Evolutionary conservation across 2,888 invertebrate genomes (phyloP), one percentile per base, ranked within the genome.

Genomic region (Leptinotarsa peninsularis): DNA sequence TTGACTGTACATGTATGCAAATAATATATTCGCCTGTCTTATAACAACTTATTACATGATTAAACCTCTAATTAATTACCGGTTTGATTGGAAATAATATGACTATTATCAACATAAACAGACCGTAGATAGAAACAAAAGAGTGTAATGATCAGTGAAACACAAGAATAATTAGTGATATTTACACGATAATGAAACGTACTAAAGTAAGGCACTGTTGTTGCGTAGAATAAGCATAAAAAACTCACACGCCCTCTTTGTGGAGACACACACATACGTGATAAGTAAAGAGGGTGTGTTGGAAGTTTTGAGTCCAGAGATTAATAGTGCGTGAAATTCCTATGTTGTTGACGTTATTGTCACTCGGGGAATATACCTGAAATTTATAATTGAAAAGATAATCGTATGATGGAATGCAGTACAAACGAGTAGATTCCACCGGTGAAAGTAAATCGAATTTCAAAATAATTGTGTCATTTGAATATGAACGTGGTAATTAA

Each of bases 91-190:
- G 49, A 58, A 58, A 58, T 49, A 70, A 58, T 49, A 70, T 15
- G 58, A 58, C 70, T 23, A 70, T 60, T 70, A 70, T 58, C 70
- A 17, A 58, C 21, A 70, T 70, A 70, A 70, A 70, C 70, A 70
- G 70, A 70, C 70, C 70, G 70, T 70, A 70, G 49, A 70, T 60
- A 70, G 70, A 70, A 58, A 58, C 58, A 69, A 69, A 58, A 56
- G 43, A 69, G 56, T 56, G 54, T 23, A 33, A 58, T 58, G 70
- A 43, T 14, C 14, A 54, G 17, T 56, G 33, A 54, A 69, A 56
- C 70, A 70, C 33, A 13, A 17, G 33, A 63, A 63, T 63, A 63
- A 63, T 63, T 33, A 4, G 33, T 63, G n/a, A 43, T 63, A 63
- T 63, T 63, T 63, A 63, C n/a, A 63, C 63, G 17, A 63, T 63